Conservation (phyloP, 2,888 invertebrate species). For the Drosophila antonietae region DNA sequence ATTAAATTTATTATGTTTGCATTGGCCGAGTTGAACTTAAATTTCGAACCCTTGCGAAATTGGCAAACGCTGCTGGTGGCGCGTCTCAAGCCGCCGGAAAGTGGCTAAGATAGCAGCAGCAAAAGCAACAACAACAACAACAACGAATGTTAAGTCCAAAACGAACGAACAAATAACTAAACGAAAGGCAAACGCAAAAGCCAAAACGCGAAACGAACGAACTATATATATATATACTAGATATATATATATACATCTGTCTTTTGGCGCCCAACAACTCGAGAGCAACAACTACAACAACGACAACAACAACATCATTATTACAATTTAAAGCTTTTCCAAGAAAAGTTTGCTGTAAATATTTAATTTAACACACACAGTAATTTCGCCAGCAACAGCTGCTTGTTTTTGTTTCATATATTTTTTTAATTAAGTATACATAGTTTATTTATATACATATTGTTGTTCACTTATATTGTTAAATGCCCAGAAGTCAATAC, state of each 20-base stretch:
- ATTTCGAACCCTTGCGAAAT: conserved; percentile 74
- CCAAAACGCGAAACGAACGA: conserved; percentile 52
- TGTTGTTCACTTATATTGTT: conserved; percentile 61
- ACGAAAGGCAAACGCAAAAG: conserved; percentile 43
- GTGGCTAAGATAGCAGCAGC: conserved; percentile 19
- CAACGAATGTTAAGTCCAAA: conserved; percentile 47
- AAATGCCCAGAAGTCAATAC: conserved; percentile 28
- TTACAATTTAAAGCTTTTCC: conserved; percentile 63
- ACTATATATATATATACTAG: conserved; percentile 16
- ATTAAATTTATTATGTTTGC: conserved; percentile 65
- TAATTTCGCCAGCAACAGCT: conserved; percentile 16
- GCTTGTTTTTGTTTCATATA: conserved; percentile 16
- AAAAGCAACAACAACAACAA: background rate
- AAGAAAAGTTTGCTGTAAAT: conserved; percentile 68
- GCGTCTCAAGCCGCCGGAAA: conserved; percentile 74
- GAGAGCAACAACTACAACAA: conserved; percentile 34
- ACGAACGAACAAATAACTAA: conserved; percentile 49
- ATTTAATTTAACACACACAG: conserved; percentile 46
- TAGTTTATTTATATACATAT: conserved; percentile 17
- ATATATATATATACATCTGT: conserved; percentile 12
- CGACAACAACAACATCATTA: conserved; percentile 40
- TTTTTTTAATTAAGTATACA: conserved; percentile 14
- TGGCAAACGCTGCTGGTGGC: conserved; percentile 65
- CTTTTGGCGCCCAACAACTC: conserved; percentile 49
- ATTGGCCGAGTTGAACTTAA: conserved; percentile 52